Base-by-base conservation (phyloP, 2,113 vertebrate species). In the Montifringilla adamsi region DNA sequence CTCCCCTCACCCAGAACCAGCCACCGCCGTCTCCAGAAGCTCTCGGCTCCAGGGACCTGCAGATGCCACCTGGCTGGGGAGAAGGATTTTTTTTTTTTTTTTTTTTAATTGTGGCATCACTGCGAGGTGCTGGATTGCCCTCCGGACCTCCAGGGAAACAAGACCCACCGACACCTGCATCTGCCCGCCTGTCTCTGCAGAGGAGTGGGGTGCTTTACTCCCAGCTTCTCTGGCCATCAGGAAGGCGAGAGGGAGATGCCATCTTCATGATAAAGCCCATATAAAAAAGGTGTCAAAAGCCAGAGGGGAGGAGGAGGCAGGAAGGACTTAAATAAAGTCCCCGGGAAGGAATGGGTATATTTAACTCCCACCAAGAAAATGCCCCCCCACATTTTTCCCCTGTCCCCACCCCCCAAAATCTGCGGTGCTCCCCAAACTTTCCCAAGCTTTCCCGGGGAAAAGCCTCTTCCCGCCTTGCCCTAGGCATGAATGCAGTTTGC, bases 401-500 rank as follows among this genome's bases (percentile, higher is more conserved):
- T 6, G 9, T 31, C 5, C 2, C 10, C n/a, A 27, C 22, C 49
- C 64, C 35, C 46, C 66, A 14, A 58, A 66, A 75, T 23, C 79
- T 17, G 49, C 19, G 0, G 9, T 6, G 44, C 31, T 81, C 86
- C 91, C 93, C 87, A 39, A 95, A 95, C 88, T 95, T 96, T 83
- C 53, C 70, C 70, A 19, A 58, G 91, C 76, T 95, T 95, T 95
- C 92, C 84, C 1, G 6, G 47, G 81, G 50, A 95, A 78, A 75
- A 94, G 60, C 90, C 81, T 94, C 93, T 84, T 94, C 86, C 76
- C 15, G 56, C 76, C 80, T 87, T 68, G 96, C 95, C 95, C 72
- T 85, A 88, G 93, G 95, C 93, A 94, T 68, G 93, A 98, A 98
- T 98, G 98, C 98, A 98, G 98, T 98, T 98, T 98, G 96, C 98